phyloP scores from a whole-genome alignment of 1,140 invertebrate species.

The Protaetia brevitarsis region DNA sequence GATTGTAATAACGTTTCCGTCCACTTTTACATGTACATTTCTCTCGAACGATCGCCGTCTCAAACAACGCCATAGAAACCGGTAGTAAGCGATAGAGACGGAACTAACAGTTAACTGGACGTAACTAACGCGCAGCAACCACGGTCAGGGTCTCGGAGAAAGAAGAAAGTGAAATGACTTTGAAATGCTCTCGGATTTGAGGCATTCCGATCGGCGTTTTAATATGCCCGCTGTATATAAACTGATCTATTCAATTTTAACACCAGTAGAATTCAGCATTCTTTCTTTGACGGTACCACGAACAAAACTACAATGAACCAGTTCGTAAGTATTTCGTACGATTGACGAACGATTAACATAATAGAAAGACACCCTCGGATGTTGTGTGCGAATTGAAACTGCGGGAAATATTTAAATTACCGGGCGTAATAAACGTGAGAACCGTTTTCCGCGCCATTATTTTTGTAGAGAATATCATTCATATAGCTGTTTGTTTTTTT shows the following conservation, averaged over 20 bases:
- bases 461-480: neutral
- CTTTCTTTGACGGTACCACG: neutral
- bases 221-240: constrained; percentile 9
- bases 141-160: constrained; percentile 20
- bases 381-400: no score
- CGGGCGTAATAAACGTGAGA: no score
- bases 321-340: constrained; percentile 23
- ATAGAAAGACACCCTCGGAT: no score
- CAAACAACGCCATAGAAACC: neutral
- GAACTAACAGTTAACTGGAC: neutral
- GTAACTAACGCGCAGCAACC: neutral
- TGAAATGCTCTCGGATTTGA: constrained; percentile 13
- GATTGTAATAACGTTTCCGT: constrained; percentile 1
- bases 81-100: neutral
- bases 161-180: constrained; percentile 21
- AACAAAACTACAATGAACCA: neutral
- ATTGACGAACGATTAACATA: no score
- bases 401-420: no score
- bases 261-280: constrained; percentile 16
- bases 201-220: no score
- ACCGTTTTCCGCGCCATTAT: neutral
- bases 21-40: neutral
- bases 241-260: constrained; percentile 8
- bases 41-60: neutral
- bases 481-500: neutral